Evolutionary conservation across 1,140 invertebrate species (phyloP).

Genomic region (Phenacoccus solenopsis): DNA sequence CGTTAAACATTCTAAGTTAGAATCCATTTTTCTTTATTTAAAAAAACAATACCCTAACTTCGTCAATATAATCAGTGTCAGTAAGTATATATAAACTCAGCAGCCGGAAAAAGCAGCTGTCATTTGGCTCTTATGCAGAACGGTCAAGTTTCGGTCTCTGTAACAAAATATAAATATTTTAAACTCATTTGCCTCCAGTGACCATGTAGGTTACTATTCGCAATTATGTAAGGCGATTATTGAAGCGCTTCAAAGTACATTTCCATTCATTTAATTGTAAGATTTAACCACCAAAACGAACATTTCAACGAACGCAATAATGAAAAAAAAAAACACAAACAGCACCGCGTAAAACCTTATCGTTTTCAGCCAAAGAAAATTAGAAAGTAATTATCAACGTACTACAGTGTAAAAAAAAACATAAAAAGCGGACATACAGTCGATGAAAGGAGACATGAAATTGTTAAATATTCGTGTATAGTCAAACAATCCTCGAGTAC

Average conservation of each 20-base stretch:
- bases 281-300: too few species aligned
- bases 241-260: neutral
- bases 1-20: slow-evolving; percentile 9
- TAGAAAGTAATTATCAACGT: too few species aligned
- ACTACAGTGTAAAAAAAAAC: neutral
- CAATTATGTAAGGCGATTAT: neutral
- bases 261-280: slow-evolving; percentile 6
- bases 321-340: too few species aligned
- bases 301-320: too few species aligned
- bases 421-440: neutral
- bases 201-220: slow-evolving; percentile 1
- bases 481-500: too few species aligned
- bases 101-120: neutral
- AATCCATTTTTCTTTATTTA: neutral
- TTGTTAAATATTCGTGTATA: too few species aligned
- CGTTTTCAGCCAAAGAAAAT: too few species aligned
- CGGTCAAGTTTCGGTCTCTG: neutral
- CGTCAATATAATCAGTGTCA: slow-evolving; percentile 1
- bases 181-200: neutral
- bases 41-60: neutral
- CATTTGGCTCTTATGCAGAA: neutral
- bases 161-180: slow-evolving; percentile 6
- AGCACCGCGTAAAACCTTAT: too few species aligned
- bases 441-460: too few species aligned
- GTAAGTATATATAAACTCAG: neutral